Evolutionary conservation across 53 echinoderm and acorn worm species (phyloP).

Genomic region (Henricia sp.): DNA sequence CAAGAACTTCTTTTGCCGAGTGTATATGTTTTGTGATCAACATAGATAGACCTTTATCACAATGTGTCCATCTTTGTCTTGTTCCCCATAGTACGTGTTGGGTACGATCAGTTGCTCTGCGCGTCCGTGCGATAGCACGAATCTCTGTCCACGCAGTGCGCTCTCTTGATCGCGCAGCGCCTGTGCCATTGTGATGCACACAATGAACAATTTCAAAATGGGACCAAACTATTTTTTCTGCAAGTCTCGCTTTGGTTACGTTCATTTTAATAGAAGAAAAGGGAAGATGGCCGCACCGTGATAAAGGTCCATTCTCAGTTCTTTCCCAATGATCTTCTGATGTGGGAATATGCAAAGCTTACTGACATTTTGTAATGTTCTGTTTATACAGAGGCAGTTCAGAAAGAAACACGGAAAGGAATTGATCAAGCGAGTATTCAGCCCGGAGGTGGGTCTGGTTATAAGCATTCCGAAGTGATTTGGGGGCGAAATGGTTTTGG

Average conservation of each 20-base stretch:
- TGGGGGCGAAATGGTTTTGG: too few relatives aligned
- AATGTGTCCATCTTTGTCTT: too few relatives aligned
- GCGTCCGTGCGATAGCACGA: not conserved
- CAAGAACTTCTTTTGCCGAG: too few relatives aligned
- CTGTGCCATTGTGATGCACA: too few relatives aligned
- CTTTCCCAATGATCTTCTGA: not conserved
- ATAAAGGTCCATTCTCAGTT: too few relatives aligned
- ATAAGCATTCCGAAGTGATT: not conserved
- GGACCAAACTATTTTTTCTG: too few relatives aligned
- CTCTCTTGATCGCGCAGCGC: too few relatives aligned
- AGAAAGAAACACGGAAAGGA: constrained; percentile 80
- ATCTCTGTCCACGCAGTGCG: not conserved
- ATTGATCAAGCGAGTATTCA: constrained; percentile 77
- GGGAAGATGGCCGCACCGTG: not conserved
- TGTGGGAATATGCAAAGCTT: not conserved
- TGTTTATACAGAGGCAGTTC: constrained; percentile 65
- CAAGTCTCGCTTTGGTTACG: too few relatives aligned
- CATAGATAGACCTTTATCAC: too few relatives aligned
- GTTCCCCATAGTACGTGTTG: too few relatives aligned
- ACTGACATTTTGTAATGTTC: not conserved
- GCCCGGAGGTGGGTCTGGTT: constrained; percentile 77
- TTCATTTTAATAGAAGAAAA: not conserved
- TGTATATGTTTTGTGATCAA: too few relatives aligned
- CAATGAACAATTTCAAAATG: too few relatives aligned
- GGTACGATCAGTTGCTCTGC: not conserved